Evolutionary conservation across 2,888 invertebrate genomes (phyloP), one percentile per base, ranked within the genome.

Genomic region (Euplexia lucipara): DNA sequence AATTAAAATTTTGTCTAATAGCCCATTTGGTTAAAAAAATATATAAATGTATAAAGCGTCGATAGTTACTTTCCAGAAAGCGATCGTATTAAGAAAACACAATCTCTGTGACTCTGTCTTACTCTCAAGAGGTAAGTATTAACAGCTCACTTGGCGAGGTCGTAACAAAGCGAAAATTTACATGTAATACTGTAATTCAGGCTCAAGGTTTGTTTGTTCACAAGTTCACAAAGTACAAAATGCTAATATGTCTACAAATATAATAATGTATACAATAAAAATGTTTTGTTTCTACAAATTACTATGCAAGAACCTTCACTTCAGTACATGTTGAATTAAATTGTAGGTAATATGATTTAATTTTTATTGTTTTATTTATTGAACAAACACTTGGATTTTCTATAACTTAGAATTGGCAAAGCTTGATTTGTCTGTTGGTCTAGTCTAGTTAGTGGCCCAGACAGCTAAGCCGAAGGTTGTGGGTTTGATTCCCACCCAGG

Each of bases 161-260:
- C 35, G 4, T 20, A 32, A 48, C 39, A 52, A 57, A 60, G 44
- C n/a, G 34, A 7, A 18, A 12, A 66, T 57, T 52, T 54, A 39
- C 53, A n/a, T n/a, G n/a, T n/a, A n/a, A 73, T 58, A 68, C 26
- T 62, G 53, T n/a, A 61, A 54, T 51, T 48, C 14, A 52, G 42
- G 57, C n/a, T 56, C 74, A 74, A 74, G 73, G 62, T 42, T 52
- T 74, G 32, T 63, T 63, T 59, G n/a, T n/a, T n/a, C n/a, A n/a
- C n/a, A n/a, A n/a, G 8, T 8, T 57, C 20, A 35, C 26, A 30
- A 47, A 26, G 30, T 35, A 52, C 9, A 48, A 20, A 32, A 53
- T 42, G 47, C 20, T 32, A 32, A 44, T 34, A 22, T 26, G 9
- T 14, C 37, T 39, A 34, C 6, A 54, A 5, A 22, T 44, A n/a